Percentiles rank a stretch among this genome's conserved stretches.
phyloP scores from a whole-genome alignment of 2,888 invertebrate species.

The Calameuta filiformis region DNA sequence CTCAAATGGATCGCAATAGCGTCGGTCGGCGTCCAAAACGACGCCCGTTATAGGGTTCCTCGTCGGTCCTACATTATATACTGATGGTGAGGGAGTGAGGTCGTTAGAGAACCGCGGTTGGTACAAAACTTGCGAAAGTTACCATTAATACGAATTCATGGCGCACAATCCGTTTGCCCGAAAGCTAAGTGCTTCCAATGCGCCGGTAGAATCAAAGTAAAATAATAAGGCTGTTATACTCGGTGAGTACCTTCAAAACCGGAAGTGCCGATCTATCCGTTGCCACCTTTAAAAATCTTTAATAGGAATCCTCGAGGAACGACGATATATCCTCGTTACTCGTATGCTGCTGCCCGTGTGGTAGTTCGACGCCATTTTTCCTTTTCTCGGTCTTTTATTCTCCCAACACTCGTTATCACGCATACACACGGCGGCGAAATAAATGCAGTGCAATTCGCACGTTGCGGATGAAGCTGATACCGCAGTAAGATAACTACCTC shows the following conservation, averaged over 20 bases:
- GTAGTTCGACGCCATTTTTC: neutral
- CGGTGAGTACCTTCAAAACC: neutral
- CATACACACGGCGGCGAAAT: neutral
- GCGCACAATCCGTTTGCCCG: neutral
- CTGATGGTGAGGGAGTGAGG: neutral
- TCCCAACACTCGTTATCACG: neutral
- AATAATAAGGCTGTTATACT: neutral
- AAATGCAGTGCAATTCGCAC: neutral
- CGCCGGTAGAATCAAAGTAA: neutral
- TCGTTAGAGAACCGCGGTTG: constrained; percentile 3
- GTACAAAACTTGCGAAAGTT: neutral
- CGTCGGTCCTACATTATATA: neutral
- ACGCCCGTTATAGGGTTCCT: neutral
- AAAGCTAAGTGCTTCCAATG: neutral
- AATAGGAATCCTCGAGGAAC: neutral
- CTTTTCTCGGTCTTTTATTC: neutral
- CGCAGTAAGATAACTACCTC: neutral
- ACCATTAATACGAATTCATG: neutral
- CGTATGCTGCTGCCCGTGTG: neutral
- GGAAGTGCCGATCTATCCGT: neutral
- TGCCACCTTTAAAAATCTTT: neutral
- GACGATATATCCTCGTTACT: neutral
- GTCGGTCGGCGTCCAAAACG: neutral
- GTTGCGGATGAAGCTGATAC: neutral
- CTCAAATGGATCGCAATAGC: constrained; percentile 17